Base-by-base conservation (phyloP, 2,113 vertebrate species). In the Archocentrus centrarchus region DNA sequence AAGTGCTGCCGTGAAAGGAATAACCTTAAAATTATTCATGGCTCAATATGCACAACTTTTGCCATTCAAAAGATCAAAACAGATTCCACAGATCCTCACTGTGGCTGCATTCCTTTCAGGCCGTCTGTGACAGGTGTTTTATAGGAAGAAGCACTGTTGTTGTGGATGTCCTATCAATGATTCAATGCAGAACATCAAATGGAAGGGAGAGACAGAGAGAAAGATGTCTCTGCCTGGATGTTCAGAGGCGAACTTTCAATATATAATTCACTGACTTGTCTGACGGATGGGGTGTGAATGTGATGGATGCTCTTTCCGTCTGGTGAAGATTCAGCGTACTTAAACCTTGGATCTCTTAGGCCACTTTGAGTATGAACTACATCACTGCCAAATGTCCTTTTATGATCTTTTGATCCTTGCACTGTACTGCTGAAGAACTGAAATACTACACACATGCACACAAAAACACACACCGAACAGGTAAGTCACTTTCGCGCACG, bases 91-190 rank as follows among this genome's bases (percentile, higher is more conserved):
- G 27, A 27, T 27, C 75, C 80, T 79, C 22, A 11, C 68, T 30
- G 2, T 50, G 50, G 75, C 78, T 81, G 77, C 85, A 82, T 86
- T 90, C 82, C 70, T 91, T 91, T 88, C 89, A 81, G 88, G 81
- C 81, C 59, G 86, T 39, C 82, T 50, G 82, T 93, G 95, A 94
- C 94, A 94, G 93, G 93, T 95, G 92, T 93, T 95, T 94, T 92
- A 94, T 90, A 83, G 89, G 92, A 82, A 90, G 88, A 81, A 90
- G 87, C 32, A 79, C 83, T 92, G 92, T 94, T 95, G 92, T 95
- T 94, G 87, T 91, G 89, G 82, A 94, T 95, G 94, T 94, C 89
- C 92, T 82, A 96, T 95, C 93, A 95, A 95, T 96, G 95, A 96
- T 95, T 96, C 91, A 96, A 90, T 89, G 90, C 90, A 44, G 87